A percentile compares a stretch with the other conserved stretches of the same genome.
phyloP scores from a whole-genome alignment of 2,797 vertebrate species.

The Chromobotia macracanthus region DNA sequence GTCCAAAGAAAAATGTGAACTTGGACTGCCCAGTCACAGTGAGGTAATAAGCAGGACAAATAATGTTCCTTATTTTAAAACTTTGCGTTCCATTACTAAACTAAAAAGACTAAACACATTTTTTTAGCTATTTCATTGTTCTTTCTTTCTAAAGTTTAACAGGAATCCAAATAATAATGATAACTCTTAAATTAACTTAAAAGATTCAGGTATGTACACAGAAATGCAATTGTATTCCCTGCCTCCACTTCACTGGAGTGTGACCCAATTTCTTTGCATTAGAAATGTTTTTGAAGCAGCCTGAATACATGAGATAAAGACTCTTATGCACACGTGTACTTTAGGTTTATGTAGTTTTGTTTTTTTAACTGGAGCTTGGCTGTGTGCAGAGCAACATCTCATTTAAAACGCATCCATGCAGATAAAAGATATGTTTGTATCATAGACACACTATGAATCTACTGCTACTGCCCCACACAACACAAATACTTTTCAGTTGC shows the following conservation, averaged over 20 bases:
- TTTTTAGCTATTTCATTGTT: too few relatives aligned
- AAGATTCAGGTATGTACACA: constrained; percentile 21
- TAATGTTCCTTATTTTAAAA: too few relatives aligned
- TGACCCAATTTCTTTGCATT: constrained; percentile 66
- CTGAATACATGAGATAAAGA: constrained; percentile 60
- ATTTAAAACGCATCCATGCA: neutral
- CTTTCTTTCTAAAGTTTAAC: too few relatives aligned
- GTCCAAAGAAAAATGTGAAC: too few relatives aligned
- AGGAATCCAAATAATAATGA: too few relatives aligned
- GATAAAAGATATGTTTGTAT: neutral
- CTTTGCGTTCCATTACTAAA: too few relatives aligned
- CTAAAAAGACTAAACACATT: too few relatives aligned
- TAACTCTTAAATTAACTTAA: constrained; percentile 13
- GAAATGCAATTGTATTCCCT: constrained; percentile 23
- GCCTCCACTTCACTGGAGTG: constrained; percentile 46
- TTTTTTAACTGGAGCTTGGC: too few relatives aligned
- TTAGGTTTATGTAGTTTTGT: constrained; percentile 4
- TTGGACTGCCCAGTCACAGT: too few relatives aligned
- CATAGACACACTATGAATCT: neutral
- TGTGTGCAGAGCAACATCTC: neutral
- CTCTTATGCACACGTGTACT: constrained; percentile 32
- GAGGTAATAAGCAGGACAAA: too few relatives aligned
- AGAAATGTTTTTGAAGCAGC: constrained; percentile 36
- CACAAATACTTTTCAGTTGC: neutral
- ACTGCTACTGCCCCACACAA: neutral